Percentiles rank a stretch among this genome's conserved stretches.
These are phyloP conservation scores for Aradophagus sp. DNA, from an alignment of 1,140 invertebrate genomes.

Conservation along the genomic window DNA sequence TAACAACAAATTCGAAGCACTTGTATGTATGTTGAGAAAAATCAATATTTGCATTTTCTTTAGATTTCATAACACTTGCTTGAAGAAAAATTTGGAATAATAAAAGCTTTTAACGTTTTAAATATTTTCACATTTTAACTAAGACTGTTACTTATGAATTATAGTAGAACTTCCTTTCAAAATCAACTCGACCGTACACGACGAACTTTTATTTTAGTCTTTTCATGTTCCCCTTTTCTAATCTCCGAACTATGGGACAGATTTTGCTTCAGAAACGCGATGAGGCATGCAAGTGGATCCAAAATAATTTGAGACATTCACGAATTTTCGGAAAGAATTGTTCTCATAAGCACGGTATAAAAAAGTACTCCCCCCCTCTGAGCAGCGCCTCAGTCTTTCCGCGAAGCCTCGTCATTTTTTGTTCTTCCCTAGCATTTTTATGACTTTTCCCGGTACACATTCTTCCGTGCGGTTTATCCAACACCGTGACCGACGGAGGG, in stretches of 20 bases:
- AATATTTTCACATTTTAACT: too few relatives aligned
- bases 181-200: too few relatives aligned
- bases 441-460: conserved; percentile 14
- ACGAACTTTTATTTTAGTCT: neutral
- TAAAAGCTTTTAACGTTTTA: too few relatives aligned
- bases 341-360: conserved; percentile 4
- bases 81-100: too few relatives aligned
- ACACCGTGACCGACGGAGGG: conserved; percentile 2
- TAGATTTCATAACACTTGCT: too few relatives aligned
- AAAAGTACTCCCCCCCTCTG: neutral
- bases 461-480: neutral
- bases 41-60: neutral
- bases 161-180: too few relatives aligned
- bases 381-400: conserved; percentile 2
- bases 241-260: conserved; percentile 29
- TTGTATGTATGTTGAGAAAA: too few relatives aligned
- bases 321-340: conserved; percentile 13
- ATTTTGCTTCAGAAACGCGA: conserved; percentile 41
- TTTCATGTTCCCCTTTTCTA: conserved; percentile 13
- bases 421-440: conserved; percentile 4
- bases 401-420: neutral
- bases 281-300: conserved; percentile 40
- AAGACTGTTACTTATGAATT: too few relatives aligned
- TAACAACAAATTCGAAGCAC: too few relatives aligned
- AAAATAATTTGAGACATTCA: conserved; percentile 4